Percentiles rank a stretch among this genome's conserved stretches.
Conservation (phyloP, 2,797 vertebrate genomes). For the Syndactyla subalaris region DNA sequence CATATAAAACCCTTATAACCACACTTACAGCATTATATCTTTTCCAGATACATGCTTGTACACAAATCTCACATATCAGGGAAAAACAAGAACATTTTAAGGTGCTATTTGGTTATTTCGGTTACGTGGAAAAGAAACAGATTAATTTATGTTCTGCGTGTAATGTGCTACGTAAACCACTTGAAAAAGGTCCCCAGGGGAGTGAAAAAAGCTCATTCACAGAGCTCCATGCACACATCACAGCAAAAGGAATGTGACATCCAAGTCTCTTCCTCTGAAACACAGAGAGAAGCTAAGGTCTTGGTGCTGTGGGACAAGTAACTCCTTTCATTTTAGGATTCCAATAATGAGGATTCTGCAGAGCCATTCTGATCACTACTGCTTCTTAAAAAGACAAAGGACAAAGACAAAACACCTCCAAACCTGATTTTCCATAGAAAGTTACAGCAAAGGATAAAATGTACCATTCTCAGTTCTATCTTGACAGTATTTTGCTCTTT, state of each 20-base stretch:
- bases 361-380: neutral
- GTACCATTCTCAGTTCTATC: neutral
- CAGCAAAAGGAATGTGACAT: neutral
- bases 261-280: neutral
- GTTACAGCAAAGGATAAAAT: neutral
- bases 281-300: neutral
- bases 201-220: neutral
- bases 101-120: neutral
- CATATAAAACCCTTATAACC: conserved; percentile 17
- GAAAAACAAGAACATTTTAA: neutral
- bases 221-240: neutral
- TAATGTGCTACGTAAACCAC: neutral
- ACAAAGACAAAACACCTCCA: neutral
- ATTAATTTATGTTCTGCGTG: neutral
- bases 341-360: neutral
- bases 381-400: neutral
- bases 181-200: neutral
- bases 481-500: neutral
- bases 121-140: neutral
- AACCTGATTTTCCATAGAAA: neutral
- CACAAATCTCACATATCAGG: neutral
- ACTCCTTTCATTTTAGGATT: neutral
- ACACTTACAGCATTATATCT: neutral
- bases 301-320: neutral
- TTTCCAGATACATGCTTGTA: neutral